Evolutionary conservation across 2,888 invertebrate genomes (phyloP), one percentile per base, ranked within the genome.

Genomic region (Octodonta nipae): DNA sequence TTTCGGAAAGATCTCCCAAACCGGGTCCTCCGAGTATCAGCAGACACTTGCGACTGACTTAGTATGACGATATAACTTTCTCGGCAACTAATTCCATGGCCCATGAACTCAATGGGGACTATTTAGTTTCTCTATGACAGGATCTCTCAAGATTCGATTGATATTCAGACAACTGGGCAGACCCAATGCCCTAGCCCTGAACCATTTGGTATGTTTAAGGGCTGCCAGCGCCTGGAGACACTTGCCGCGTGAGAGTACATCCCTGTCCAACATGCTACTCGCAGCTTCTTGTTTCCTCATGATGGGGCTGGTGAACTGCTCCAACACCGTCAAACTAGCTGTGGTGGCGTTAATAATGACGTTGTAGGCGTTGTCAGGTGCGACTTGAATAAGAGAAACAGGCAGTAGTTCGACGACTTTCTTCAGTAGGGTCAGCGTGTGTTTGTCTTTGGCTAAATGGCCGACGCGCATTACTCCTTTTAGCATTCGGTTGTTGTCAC

Each of bases 151-250:
- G 55, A 98, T 83, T 45, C 96, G 77, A 58, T 98, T 91, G 55
- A 95, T 82, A 69, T 95, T 84, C 41, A 93, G 89, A 64, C 95
- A 95, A 48, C 91, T 92, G 66, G 91, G 91, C 57, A 93, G 74
- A 46, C 86, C 84, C 52, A 87, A 85, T 44, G 92, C 93, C 67
- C 91, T 87, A 75, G 93, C 92, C 89, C 96, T 95, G 84, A 96
- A 98, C 95, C 96, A 98, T 78, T 98, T 98, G 75, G 95, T 91
- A 81, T 93, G 95, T 75, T 96, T 88, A 71, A 98, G 84, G 71
- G 91, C 89, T 73, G 96, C 95, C 74, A 98, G 84, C 74, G 96
- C 95, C 78, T 92, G 85, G 75, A 98, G 85, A 81, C 96, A 96
- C 75, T 92, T 92, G 75, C 89, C 87, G 75, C 89, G 88, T 78